Conservation (phyloP, 2,888 invertebrate genomes). For the Acleris sparsana region DNA sequence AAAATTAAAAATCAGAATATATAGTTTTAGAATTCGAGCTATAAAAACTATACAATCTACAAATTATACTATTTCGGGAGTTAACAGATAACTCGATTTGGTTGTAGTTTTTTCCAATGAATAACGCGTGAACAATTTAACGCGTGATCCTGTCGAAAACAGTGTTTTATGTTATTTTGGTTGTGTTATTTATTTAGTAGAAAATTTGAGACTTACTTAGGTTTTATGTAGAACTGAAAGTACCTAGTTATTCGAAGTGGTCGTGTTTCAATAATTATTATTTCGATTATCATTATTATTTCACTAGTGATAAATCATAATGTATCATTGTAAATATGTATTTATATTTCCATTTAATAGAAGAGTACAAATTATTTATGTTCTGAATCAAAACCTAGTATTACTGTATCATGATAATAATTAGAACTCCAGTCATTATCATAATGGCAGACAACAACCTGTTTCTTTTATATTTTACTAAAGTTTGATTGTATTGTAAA, state of each 20-base stretch:
- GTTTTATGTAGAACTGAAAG: slow-evolving; percentile 51
- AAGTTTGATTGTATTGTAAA: slow-evolving; percentile 31
- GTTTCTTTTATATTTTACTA: slow-evolving; percentile 3
- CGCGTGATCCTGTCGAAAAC: slow-evolving; percentile 54
- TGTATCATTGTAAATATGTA: slow-evolving; percentile 68
- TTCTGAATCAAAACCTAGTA: slow-evolving; percentile 57
- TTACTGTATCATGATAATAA: slow-evolving; percentile 40
- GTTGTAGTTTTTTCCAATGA: slow-evolving; percentile 34
- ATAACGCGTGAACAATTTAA: too few relatives aligned
- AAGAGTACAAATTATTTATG: slow-evolving; percentile 80
- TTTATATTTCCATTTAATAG: slow-evolving; percentile 75
- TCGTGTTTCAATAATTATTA: slow-evolving; percentile 49
- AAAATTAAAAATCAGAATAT: slow-evolving; percentile 25
- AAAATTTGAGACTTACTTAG: slow-evolving; percentile 71
- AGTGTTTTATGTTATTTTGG: slow-evolving; percentile 66
- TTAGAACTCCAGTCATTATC: slow-evolving; percentile 15
- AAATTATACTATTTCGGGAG: slow-evolving; percentile 15
- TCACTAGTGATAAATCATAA: slow-evolving; percentile 52
- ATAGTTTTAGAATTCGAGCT: slow-evolving; percentile 12
- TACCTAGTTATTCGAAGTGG: slow-evolving; percentile 49
- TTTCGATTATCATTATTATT: slow-evolving; percentile 52
- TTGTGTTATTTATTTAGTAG: slow-evolving; percentile 64
- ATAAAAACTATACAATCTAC: slow-evolving; percentile 8
- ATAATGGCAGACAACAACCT: slow-evolving; percentile 7
- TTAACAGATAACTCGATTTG: slow-evolving; percentile 31